These are phyloP conservation scores for Ernsta delagoae DNA, from an alignment of 2,888 invertebrate genomes.

Conservation along the genomic window DNA sequence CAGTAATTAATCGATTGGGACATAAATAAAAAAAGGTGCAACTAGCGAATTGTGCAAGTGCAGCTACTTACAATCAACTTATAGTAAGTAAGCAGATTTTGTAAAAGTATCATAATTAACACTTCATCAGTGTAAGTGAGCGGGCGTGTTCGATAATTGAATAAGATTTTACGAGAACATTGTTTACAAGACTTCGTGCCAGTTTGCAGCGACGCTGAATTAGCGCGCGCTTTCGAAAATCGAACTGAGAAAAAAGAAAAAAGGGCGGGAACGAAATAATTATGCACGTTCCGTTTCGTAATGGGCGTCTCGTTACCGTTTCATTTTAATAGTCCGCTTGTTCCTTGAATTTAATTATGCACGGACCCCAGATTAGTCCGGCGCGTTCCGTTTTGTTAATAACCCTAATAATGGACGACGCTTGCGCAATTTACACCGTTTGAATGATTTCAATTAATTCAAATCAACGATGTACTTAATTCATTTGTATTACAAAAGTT, in stretches of 20 bases:
- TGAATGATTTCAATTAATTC: constrained; percentile 1
- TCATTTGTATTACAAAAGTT: too few species aligned
- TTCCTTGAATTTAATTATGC: constrained; percentile 83
- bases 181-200: constrained; percentile 80
- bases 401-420: constrained; percentile 81
- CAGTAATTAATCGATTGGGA: too few species aligned
- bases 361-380: constrained; percentile 76
- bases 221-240: constrained; percentile 78
- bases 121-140: constrained; percentile 66
- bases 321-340: constrained; percentile 82
- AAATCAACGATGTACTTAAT: background rate
- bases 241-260: constrained; percentile 72
- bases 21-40: too few species aligned
- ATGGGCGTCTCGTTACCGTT: constrained; percentile 83
- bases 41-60: too few species aligned
- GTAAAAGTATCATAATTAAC: constrained; percentile 52
- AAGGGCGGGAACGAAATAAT: constrained; percentile 84
- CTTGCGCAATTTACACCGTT: constrained; percentile 57
- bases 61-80: too few species aligned
- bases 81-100: too few species aligned
- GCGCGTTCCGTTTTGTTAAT: constrained; percentile 81
- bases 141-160: constrained; percentile 70
- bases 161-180: constrained; percentile 81
- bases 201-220: constrained; percentile 72
- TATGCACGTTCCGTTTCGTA: constrained; percentile 83